These are phyloP conservation scores for Ophiothrix spiculata DNA, from an alignment of 35 echinoderm and acorn worm genomes.

Conservation along the genomic window DNA sequence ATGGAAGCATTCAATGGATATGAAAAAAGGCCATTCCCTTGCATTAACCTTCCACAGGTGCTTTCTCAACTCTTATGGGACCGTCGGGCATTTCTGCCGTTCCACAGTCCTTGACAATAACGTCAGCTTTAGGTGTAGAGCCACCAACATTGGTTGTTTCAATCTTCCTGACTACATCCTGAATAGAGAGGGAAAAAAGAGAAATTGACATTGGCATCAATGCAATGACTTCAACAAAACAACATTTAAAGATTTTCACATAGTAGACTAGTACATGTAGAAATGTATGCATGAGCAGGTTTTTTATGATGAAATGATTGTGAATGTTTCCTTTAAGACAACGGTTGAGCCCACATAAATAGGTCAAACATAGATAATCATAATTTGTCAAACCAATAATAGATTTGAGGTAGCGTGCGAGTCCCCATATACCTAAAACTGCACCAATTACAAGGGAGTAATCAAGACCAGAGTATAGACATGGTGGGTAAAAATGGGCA, in stretches of 20 bases:
- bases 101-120: conserved; percentile 55
- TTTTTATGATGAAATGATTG: background rate
- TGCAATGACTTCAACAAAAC: background rate
- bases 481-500: no score
- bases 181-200: conserved; percentile 22
- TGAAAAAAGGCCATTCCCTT: no score
- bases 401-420: no score
- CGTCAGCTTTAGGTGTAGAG: conserved; percentile 36
- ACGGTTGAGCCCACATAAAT: background rate
- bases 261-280: background rate
- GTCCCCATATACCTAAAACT: no score
- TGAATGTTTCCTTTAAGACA: background rate
- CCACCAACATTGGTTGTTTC: conserved; percentile 50
- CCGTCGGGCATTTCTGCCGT: conserved; percentile 31
- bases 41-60: conserved; percentile 1
- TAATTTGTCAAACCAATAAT: background rate
- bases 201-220: background rate
- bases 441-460: no score
- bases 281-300: background rate
- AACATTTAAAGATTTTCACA: no score
- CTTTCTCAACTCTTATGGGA: conserved; percentile 50
- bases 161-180: conserved; percentile 79
- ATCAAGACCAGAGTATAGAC: no score
- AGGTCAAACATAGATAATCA: background rate
- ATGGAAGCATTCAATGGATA: no score